Conservation (phyloP, 2,888 invertebrate genomes). For the Calephelis perditalis region DNA sequence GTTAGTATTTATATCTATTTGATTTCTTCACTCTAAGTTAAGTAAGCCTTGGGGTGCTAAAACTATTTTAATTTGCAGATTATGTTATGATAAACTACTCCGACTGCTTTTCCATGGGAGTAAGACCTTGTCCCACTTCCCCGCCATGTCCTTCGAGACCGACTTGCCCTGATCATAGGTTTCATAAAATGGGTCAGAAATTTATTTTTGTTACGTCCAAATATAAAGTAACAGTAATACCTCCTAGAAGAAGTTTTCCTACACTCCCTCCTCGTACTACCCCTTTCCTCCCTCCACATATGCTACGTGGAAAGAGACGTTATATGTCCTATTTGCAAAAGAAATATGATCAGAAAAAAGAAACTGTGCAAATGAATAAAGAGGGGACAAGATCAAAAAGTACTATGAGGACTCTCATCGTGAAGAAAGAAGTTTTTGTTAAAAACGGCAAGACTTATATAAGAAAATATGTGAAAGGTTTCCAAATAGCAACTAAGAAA, state of each 20-base stretch:
- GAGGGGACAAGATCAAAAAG: constrained; percentile 20
- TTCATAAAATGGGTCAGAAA: constrained; percentile 36
- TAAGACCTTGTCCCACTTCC: constrained; percentile 31
- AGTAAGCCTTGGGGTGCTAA: too few species aligned
- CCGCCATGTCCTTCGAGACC: constrained; percentile 33
- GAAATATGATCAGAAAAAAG: constrained; percentile 12
- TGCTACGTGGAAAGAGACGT: constrained; percentile 38
- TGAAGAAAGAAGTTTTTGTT: constrained; percentile 36
- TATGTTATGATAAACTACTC: constrained; percentile 42
- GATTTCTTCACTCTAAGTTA: too few species aligned
- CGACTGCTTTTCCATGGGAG: constrained; percentile 35
- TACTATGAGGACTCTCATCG: constrained; percentile 28
- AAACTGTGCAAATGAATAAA: constrained; percentile 10
- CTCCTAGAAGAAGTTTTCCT: constrained; percentile 1
- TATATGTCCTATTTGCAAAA: constrained; percentile 34
- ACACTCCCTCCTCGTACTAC: background rate
- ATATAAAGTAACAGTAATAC: constrained; percentile 28
- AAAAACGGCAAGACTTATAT: constrained; percentile 37
- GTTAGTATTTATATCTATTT: too few species aligned
- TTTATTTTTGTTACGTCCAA: constrained; percentile 33
- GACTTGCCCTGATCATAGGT: constrained; percentile 33
- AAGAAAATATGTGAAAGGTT: constrained; percentile 41
- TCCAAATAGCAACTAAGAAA: constrained; percentile 19
- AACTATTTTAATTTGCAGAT: constrained; percentile 35
- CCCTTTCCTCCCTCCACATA: constrained; percentile 31